phyloP scores from a whole-genome alignment of 2,888 invertebrate genomes.

The Fragum sueziense region DNA sequence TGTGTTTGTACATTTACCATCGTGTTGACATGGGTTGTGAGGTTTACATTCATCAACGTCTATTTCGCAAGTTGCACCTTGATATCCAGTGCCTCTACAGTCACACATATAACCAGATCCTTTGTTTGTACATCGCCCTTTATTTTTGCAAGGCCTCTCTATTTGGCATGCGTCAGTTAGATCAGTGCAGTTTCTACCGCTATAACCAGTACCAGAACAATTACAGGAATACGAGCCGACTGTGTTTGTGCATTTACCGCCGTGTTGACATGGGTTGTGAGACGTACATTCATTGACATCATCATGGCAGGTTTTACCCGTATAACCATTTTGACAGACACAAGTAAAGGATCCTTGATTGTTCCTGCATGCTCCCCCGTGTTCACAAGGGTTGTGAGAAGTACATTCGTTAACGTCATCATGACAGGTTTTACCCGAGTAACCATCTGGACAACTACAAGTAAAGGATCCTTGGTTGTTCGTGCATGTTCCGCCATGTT shows the following conservation, averaged over 20 bases:
- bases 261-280: neutral
- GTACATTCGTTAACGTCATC: neutral
- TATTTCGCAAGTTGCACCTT: conserved; percentile 4
- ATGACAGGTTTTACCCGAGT: neutral
- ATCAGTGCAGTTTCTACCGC: neutral
- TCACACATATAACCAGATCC: neutral
- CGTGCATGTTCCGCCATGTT: neutral
- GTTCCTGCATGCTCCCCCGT: neutral
- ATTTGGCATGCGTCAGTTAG: neutral
- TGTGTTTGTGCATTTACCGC: neutral
- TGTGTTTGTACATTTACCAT: conserved; percentile 25
- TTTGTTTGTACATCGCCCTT: neutral
- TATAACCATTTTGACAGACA: neutral
- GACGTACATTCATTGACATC: conserved; percentile 21
- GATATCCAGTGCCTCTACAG: conserved; percentile 3
- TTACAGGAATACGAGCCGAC: neutral
- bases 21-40: neutral
- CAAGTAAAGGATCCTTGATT: neutral
- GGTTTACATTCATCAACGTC: conserved; percentile 1
- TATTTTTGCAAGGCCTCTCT: neutral
- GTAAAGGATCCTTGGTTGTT: neutral
- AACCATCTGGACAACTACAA: neutral
- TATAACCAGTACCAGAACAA: neutral
- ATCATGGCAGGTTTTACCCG: neutral
- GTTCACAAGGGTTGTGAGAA: neutral